Evolutionary conservation across 2,888 invertebrate species (phyloP).

Genomic region (Lutraria lutraria): DNA sequence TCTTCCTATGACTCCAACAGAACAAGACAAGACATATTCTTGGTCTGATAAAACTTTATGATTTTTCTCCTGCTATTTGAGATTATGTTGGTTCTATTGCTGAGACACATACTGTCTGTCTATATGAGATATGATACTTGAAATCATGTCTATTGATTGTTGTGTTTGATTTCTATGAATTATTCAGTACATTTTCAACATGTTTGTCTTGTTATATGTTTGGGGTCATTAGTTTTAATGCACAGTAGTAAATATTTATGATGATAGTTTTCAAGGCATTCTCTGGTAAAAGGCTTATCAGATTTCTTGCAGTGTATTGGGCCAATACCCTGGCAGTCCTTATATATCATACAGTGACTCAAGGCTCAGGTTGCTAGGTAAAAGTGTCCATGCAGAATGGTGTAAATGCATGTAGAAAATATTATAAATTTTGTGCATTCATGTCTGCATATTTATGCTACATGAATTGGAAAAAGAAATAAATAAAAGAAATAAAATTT

Average conservation of each 20-base stretch:
- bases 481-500: too few relatives aligned
- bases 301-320: neutral
- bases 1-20: too few relatives aligned
- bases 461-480: too few relatives aligned
- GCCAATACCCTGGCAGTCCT: too few relatives aligned
- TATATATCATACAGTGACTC: too few relatives aligned
- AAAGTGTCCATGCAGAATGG: too few relatives aligned
- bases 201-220: neutral
- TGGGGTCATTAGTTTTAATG: neutral
- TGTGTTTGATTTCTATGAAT: constrained; percentile 10
- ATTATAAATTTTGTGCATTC: too few relatives aligned
- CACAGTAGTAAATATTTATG: neutral
- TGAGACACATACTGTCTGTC: neutral
- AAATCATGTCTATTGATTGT: neutral
- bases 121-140: neutral
- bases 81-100: neutral
- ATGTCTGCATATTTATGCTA: too few relatives aligned
- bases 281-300: neutral
- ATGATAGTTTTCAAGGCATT: neutral
- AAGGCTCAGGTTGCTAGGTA: too few relatives aligned
- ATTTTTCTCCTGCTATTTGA: neutral
- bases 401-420: too few relatives aligned
- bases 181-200: constrained; percentile 8
- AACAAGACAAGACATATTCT: neutral
- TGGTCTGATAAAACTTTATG: neutral